Evolutionary conservation across 92 coral and sea anemone species (phyloP).

Genomic region (Epizoanthus illoricatus): DNA sequence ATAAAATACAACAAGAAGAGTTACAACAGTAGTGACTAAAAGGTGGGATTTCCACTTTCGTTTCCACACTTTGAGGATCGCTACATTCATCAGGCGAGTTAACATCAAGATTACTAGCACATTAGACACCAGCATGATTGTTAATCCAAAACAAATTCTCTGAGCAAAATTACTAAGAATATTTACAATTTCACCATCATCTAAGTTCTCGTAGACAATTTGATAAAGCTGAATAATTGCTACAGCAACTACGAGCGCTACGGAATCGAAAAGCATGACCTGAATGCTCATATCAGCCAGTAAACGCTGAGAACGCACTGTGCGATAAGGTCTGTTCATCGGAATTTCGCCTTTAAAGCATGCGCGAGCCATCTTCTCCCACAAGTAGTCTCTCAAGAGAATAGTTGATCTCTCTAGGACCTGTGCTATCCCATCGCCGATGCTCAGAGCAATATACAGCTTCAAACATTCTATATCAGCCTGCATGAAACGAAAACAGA

Average conservation of each 20-base stretch:
- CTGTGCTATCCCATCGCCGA: neutral
- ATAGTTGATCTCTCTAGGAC: neutral
- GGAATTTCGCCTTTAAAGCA: slow-evolving; percentile 1
- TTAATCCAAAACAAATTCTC: neutral
- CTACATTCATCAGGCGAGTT: neutral
- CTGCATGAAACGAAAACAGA: neutral
- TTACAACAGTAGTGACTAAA: neutral
- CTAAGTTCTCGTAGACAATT: neutral
- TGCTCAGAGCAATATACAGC: neutral
- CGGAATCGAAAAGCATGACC: neutral
- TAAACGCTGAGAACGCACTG: slow-evolving; percentile 3
- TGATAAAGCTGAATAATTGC: neutral
- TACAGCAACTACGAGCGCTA: neutral
- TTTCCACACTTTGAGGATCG: slow-evolving; percentile 9
- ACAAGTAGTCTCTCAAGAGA: slow-evolving; percentile 1
- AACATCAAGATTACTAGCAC: neutral
- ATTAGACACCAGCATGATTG: neutral
- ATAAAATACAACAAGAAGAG: neutral
- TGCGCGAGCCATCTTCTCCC: neutral
- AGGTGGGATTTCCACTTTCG: neutral
- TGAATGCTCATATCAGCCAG: neutral
- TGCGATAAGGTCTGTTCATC: neutral
- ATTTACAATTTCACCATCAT: neutral
- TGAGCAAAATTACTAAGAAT: neutral
- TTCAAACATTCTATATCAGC: neutral